Evolutionary conservation across 2,113 vertebrate genomes (phyloP).

Genomic region (Nesoenas mayeri): DNA sequence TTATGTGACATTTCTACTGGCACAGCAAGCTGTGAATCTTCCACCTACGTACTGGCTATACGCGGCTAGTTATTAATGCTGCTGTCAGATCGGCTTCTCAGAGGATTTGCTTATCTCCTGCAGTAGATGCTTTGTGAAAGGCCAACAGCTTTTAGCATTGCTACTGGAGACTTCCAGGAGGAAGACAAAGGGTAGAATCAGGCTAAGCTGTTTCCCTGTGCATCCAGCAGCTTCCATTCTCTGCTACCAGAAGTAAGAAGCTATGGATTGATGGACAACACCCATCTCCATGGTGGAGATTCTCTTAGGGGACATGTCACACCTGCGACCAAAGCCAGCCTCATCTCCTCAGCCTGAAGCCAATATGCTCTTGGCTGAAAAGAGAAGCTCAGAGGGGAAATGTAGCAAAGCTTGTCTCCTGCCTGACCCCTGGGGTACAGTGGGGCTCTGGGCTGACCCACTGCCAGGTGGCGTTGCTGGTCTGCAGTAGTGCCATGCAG

Average conservation of each 20-base stretch:
- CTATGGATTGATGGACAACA: not conserved
- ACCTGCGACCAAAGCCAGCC: not conserved
- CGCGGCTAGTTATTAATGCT: not conserved
- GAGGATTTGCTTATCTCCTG: not conserved
- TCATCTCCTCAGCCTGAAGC: not conserved
- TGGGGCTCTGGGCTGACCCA: not conserved
- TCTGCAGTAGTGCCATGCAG: not conserved
- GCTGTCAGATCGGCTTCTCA: not conserved
- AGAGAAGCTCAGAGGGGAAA: not conserved
- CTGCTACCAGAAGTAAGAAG: not conserved
- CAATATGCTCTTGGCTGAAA: not conserved
- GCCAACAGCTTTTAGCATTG: not conserved
- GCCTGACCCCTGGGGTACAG: not conserved
- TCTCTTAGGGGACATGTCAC: not conserved
- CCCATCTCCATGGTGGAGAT: not conserved
- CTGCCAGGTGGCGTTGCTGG: accelerated
- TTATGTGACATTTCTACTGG: not conserved
- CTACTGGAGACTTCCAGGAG: not conserved
- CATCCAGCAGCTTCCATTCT: not conserved
- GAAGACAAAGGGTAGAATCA: not conserved
- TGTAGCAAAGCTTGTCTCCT: not conserved
- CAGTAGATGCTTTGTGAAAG: not conserved
- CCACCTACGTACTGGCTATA: not conserved
- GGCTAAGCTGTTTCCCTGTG: not conserved
- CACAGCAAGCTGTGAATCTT: not conserved